phyloP scores from a whole-genome alignment of 2,113 vertebrate genomes.

The Oreamnos americanus region DNA sequence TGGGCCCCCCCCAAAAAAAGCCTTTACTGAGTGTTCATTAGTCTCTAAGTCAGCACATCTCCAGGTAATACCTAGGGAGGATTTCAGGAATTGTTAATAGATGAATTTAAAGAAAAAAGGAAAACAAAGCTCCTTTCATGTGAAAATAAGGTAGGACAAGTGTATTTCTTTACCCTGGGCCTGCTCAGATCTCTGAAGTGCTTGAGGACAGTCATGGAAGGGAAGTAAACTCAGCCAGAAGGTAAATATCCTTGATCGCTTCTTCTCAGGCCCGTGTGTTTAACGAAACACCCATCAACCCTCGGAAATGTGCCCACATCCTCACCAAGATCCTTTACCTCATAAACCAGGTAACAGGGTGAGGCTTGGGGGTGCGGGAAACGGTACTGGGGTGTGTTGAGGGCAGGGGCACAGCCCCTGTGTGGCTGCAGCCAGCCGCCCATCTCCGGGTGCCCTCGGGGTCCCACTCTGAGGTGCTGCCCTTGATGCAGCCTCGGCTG shows the following conservation, averaged over 20 bases:
- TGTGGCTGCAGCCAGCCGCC: not conserved
- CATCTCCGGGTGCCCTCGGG: not conserved
- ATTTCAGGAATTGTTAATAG: not conserved
- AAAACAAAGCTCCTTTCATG: not conserved
- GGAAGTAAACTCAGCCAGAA: not conserved
- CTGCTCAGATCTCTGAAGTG: not conserved
- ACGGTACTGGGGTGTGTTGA: not conserved
- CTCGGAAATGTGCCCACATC: constrained; percentile 96
- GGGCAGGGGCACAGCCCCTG: not conserved
- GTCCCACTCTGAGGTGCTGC: not conserved
- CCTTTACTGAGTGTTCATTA: not conserved
- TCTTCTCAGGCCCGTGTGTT: constrained; percentile 84
- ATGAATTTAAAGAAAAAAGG: not conserved
- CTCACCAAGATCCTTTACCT: constrained; percentile 98
- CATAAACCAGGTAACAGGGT: constrained; percentile 93
- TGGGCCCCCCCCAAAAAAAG: not conserved
- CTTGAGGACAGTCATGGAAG: not conserved
- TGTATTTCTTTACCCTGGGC: not conserved
- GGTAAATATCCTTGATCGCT: not conserved
- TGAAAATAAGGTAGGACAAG: not conserved
- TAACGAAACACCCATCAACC: constrained; percentile 90
- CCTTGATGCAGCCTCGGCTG: not conserved
- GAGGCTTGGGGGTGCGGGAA: not conserved
- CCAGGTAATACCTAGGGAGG: not conserved
- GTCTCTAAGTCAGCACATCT: not conserved